phyloP scores from a whole-genome alignment of 2,797 vertebrate genomes.

The Garrulus glandarius region DNA sequence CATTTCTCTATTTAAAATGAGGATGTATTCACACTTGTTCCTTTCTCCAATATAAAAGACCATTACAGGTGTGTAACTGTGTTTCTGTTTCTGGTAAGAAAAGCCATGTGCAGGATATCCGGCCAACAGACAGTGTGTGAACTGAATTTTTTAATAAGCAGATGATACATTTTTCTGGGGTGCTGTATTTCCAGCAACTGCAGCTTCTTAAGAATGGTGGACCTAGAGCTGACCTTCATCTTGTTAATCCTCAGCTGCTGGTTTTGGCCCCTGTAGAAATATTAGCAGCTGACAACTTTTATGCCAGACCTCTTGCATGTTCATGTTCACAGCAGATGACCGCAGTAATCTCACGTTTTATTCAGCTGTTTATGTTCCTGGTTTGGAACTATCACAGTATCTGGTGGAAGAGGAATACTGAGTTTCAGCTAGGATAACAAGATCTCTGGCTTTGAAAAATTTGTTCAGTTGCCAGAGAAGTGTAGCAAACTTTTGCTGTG shows the following conservation, averaged over 20 bases:
- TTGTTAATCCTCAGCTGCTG: slow-evolving; percentile 39
- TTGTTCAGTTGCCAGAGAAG: neutral
- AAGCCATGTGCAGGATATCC: neutral
- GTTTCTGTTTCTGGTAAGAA: neutral
- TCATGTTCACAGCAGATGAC: neutral
- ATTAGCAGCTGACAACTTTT: neutral
- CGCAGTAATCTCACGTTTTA: neutral
- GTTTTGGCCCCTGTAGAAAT: neutral
- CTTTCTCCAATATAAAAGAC: neutral
- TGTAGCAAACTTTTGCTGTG: neutral
- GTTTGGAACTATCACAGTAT: neutral
- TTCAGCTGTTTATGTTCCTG: neutral
- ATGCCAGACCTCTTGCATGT: neutral
- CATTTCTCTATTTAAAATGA: neutral
- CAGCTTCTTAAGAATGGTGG: neutral
- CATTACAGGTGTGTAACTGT: neutral
- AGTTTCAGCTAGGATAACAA: neutral
- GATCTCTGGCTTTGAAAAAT: neutral
- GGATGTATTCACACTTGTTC: neutral
- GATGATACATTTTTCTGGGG: neutral
- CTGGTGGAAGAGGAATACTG: neutral
- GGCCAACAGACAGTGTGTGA: neutral
- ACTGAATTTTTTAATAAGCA: neutral
- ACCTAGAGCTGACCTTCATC: neutral
- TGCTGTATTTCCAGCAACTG: neutral